Base-by-base conservation (phyloP, 2,888 invertebrate genomes). In the Sussaba pulchella region DNA sequence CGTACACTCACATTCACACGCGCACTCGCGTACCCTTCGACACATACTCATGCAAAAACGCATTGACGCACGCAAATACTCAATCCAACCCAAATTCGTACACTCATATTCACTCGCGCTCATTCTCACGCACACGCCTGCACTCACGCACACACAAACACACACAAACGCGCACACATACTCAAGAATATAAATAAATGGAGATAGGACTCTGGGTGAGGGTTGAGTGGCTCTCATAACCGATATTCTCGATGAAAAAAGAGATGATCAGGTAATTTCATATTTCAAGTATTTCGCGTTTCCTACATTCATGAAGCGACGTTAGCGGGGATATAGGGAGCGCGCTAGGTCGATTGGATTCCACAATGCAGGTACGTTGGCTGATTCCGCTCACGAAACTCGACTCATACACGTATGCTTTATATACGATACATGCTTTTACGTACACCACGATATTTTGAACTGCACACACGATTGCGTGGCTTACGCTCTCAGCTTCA, bases 261-360 rank as follows among this genome's bases (percentile, higher is more conserved):
- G 6, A 31, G 31, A 31, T 24, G 26, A 31, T 54, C 26, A 2
- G 14, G 31, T 6, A 31, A 54, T 31, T 54, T 54, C 14, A 54
- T 54, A 54, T 54, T 54, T 31, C 54, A 31, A 54, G 31, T 31
- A 31, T 14, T 31, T 6, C 54, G 31, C 31, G 14, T 5, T 6
- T 5, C 26, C 2, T 19, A 19, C 12, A 52, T 10, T 2, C 43
- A 14, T 19, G 9, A n/a, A 24, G 52, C 10, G 19, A 21, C 24
- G 21, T 12, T n/a, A 5, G n/a, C 19, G 24, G 52, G 12, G 24
- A 24, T 2, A 24, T 52, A 17, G 24, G 24, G 0, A 2, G 24
- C n/a, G n/a, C 52, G 1, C 24, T 52, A n/a, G 52, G 52, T 52
- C 52, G 52, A 52, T 52, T 52, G 21, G 52, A 52, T 52, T 24